Evolutionary conservation across 2,888 invertebrate genomes (phyloP), one percentile per base, ranked within the genome.

Genomic region (Zele albiditarsus): DNA sequence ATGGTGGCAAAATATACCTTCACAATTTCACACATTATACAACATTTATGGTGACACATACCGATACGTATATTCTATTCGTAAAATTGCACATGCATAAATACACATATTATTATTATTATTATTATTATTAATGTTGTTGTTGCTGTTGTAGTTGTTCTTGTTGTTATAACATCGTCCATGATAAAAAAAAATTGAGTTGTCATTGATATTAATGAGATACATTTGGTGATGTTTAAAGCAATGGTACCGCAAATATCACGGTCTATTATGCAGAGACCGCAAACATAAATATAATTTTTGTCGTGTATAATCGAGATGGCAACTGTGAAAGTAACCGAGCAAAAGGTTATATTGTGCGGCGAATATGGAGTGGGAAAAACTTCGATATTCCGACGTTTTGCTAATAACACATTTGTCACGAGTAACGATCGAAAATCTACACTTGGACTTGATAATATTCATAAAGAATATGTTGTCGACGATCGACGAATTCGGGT

Each of bases 311-410:
- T 60, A 60, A 28, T 8, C 23, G 31, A 72, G 25, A 96, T 96
- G 96, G 96, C 96, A 86, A 93, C 94, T 84, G 93, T 95, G 73
- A 94, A 94, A 90, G 93, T 95, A 82, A 96, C 96, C 28, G 95
- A 95, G 84, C 93, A 95, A 84, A 97, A 97, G 92, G 95, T 98
- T 49, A 98, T 98, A 86, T 91, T 98, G 76, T 97, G 97, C 90
- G 98, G 98, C 57, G 98, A 98, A 91, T 98, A 96, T 90, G 97
- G 98, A 74, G 98, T 97, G 27, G 98, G 98, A 49, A 98, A 98
- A 91, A 97, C 96, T 88, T 97, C 97, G 27, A 90, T 98, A 82
- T 98, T 98, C 89, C 93, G 98, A 73, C 92, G 98, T 80, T 98
- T 96, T 89, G 94, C 96, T 75, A 96, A 95, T 86, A 94, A 97